These are phyloP conservation scores for Stratiomys singularior DNA, from an alignment of 2,888 invertebrate species.

Conservation along the genomic window DNA sequence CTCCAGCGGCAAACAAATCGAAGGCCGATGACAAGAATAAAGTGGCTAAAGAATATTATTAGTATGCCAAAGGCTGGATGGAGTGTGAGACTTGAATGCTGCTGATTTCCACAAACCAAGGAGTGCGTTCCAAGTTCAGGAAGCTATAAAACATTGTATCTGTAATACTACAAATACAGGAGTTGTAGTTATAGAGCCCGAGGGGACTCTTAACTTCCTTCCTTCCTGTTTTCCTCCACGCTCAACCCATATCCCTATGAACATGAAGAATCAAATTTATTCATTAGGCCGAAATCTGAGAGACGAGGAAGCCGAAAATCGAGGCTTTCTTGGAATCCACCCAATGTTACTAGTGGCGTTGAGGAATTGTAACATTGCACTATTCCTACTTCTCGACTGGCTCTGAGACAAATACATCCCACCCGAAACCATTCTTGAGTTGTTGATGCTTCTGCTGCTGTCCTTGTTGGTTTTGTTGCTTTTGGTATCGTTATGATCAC, in stretches of 20 bases:
- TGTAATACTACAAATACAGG: not conserved
- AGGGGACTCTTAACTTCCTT: conserved; percentile 36
- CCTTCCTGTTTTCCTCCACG: not conserved
- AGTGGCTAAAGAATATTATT: conserved; percentile 1
- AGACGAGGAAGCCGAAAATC: not conserved
- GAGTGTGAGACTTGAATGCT: not conserved
- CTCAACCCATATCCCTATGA: not conserved
- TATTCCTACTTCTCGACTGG: not conserved
- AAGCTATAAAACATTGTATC: conserved; percentile 36
- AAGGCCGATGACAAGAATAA: conserved; percentile 34
- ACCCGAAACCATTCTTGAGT: conserved; percentile 12
- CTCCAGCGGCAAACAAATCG: conserved; percentile 22
- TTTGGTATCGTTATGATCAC: not conserved
- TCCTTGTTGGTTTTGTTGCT: not conserved
- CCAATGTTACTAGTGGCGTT: not conserved
- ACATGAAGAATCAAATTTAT: conserved; percentile 38
- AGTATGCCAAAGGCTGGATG: conserved; percentile 4
- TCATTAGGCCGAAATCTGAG: conserved; percentile 40
- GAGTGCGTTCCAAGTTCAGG: conserved; percentile 19
- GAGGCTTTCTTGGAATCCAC: conserved; percentile 29
- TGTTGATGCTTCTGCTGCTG: conserved; percentile 3
- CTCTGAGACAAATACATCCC: not conserved
- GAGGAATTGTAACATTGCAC: conserved; percentile 37
- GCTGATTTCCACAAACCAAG: not conserved
- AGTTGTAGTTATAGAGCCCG: conserved; percentile 30